Percentiles rank a stretch among this genome's conserved stretches.
phyloP scores from a whole-genome alignment of 1,140 invertebrate genomes.

The Drosophila orosa region DNA sequence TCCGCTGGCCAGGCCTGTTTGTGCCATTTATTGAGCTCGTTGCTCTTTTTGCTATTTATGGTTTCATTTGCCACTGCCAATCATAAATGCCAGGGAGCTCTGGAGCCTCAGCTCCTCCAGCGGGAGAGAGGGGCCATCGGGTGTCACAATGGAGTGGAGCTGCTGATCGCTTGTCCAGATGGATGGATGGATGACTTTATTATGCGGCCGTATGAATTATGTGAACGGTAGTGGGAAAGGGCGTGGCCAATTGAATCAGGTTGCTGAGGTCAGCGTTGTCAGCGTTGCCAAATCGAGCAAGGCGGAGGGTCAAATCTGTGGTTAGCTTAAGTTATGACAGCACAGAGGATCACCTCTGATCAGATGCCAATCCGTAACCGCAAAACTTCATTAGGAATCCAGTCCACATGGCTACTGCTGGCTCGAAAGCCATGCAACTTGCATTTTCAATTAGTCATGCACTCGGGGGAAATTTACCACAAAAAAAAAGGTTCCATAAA shows the following conservation, averaged over 20 bases:
- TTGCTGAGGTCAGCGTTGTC: conserved; percentile 22
- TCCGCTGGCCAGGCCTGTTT: conserved; percentile 33
- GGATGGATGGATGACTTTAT: conserved; percentile 66
- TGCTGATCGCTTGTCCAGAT: conserved; percentile 39
- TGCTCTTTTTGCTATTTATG: conserved; percentile 65
- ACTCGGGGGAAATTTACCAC: not conserved
- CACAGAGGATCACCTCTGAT: conserved; percentile 16
- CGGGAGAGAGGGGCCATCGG: conserved; percentile 34
- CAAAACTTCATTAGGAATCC: conserved; percentile 73
- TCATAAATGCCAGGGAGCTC: conserved; percentile 57
- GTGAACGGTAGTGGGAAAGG: conserved; percentile 33
- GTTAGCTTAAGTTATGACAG: conserved; percentile 13
- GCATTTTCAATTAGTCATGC: conserved; percentile 48
- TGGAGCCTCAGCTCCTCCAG: conserved; percentile 6
- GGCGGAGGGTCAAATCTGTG: conserved; percentile 28
- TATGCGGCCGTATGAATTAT: conserved; percentile 41
- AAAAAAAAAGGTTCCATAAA: not conserved
- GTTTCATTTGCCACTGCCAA: conserved; percentile 67
- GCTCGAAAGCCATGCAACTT: conserved; percentile 13
- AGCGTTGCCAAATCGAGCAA: conserved; percentile 32
- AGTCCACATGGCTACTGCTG: conserved; percentile 8
- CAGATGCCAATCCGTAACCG: conserved; percentile 42
- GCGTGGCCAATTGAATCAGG: conserved; percentile 41
- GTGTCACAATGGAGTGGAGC: conserved; percentile 60
- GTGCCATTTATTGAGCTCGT: conserved; percentile 46